phyloP scores from a whole-genome alignment of 2,888 invertebrate genomes.

The Drosophila subquinaria region DNA sequence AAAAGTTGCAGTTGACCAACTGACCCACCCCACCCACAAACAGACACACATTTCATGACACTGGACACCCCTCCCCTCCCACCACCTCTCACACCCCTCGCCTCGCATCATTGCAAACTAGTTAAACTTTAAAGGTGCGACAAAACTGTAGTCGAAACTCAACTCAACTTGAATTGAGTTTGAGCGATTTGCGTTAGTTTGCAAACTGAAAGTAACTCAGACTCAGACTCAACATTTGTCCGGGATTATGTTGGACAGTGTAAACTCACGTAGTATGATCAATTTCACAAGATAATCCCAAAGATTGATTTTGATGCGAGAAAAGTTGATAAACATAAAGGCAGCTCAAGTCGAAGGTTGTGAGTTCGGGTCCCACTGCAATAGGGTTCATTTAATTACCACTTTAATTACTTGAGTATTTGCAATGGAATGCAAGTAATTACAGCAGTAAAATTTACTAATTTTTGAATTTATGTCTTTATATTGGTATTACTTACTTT shows the following conservation, averaged over 20 bases:
- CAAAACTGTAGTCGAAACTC: constrained; percentile 23
- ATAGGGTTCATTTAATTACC: background rate
- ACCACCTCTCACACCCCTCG: background rate
- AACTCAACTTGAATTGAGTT: constrained; percentile 42
- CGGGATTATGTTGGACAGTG: constrained; percentile 16
- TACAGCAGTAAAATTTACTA: too few species aligned
- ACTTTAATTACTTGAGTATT: background rate
- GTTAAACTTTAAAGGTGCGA: constrained; percentile 60
- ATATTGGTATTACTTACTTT: background rate
- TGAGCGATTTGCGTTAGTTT: constrained; percentile 28
- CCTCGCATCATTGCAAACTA: constrained; percentile 29
- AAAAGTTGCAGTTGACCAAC: constrained; percentile 48
- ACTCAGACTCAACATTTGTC: background rate
- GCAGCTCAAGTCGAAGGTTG: background rate
- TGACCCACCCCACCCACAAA: constrained; percentile 33
- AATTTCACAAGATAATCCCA: constrained; percentile 17
- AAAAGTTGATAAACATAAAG: background rate
- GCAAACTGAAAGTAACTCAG: constrained; percentile 24
- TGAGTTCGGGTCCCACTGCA: background rate
- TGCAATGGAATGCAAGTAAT: too few species aligned
- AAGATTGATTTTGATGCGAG: constrained; percentile 3
- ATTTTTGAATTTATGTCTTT: background rate
- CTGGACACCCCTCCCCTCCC: background rate
- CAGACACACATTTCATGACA: constrained; percentile 5
- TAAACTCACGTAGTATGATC: constrained; percentile 15